Evolutionary conservation across 2,888 invertebrate species (phyloP), one percentile per base, ranked within the genome.

Genomic region (Molanna angustata): DNA sequence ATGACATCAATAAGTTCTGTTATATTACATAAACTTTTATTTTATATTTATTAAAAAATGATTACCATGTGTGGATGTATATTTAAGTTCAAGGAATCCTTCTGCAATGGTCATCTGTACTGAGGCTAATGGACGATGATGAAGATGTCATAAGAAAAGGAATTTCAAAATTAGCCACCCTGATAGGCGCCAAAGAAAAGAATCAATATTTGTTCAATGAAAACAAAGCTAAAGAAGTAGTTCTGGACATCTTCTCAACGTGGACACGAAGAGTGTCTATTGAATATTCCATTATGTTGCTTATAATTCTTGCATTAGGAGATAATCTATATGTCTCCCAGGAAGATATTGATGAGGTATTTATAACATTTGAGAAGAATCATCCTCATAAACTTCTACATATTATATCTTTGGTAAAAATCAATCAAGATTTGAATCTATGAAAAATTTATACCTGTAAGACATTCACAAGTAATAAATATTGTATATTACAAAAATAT

Each of bases 121-220:
- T 78, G 54, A 68, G 68, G 1, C 62, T 79, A n/a, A 63, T 81
- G 4, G 79, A 80, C 61, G 82, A 82, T 62, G 80, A 80, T 59
- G 73, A 76, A 22, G 61, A 66, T 1, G 14, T 56, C 1, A 65
- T 80, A 2, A 67, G 80, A 1, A 67, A 72, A 56, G 46, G 31
- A 11, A 22, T 47, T 9, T 22, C 50, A 21, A 22, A 32, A 6
- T 18, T 54, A 33, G 40, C 45, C 14, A 43, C 11, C 33, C 6
- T 14, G 18, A 45, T 6, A 40, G 3, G 14, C 37, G 17, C 16
- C 17, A 6, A 37, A 33, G 14, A 13, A 3, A 33, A 4, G 17
- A 3, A 3, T 4, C 4, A 7, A 33, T 27, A 39, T 4, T 13
- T 33, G 11, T 54, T 61, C 16, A 41, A 62, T 2, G 56, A 66